phyloP scores from a whole-genome alignment of 2,888 invertebrate species.

The Drosophila picticornis region DNA sequence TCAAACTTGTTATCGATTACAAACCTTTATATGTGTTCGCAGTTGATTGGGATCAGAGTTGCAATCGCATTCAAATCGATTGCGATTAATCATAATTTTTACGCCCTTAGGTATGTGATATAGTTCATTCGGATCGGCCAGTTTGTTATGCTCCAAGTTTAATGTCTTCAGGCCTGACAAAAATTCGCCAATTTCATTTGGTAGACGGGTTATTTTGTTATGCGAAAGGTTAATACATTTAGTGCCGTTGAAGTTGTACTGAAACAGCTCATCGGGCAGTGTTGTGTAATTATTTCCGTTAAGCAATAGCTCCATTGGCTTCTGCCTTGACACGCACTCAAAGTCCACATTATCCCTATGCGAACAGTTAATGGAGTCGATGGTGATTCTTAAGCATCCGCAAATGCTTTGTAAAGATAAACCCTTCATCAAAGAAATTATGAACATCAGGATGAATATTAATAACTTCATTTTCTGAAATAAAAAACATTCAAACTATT shows the following conservation, averaged over 20 bases:
- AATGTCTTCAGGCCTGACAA: neutral
- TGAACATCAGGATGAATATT: too few species aligned
- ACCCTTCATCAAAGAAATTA: too few species aligned
- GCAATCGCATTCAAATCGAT: slow-evolving; percentile 10
- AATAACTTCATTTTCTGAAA: too few species aligned
- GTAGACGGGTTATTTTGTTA: neutral
- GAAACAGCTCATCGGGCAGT: neutral
- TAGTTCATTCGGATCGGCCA: neutral
- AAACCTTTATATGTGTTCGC: neutral
- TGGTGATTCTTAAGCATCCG: neutral
- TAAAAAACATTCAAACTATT: too few species aligned
- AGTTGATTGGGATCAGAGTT: neutral
- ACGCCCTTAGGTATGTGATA: neutral
- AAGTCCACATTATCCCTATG: neutral
- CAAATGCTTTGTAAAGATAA: too few species aligned
- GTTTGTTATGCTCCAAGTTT: neutral
- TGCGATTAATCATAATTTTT: neutral
- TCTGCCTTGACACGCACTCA: neutral
- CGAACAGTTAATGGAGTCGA: slow-evolving; percentile 2
- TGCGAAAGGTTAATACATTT: neutral
- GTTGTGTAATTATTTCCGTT: neutral
- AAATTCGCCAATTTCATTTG: neutral
- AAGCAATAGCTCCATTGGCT: neutral
- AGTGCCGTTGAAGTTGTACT: neutral
- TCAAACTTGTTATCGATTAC: neutral